Evolutionary conservation across 2,888 invertebrate species (phyloP).

Genomic region (Margaritifera margaritifera): DNA sequence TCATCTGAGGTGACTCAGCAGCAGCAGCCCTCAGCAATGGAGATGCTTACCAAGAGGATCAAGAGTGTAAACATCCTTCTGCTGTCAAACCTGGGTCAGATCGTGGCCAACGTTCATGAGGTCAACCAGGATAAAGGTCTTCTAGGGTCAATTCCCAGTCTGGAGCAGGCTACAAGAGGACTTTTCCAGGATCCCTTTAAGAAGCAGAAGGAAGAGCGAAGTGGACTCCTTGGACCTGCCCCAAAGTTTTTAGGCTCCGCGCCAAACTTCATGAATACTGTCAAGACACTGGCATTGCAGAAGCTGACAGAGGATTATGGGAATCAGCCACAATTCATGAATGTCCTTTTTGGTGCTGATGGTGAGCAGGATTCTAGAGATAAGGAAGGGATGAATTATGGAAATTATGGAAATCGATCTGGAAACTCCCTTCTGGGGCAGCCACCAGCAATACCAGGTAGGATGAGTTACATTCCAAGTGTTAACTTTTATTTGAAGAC

Average conservation of each 20-base stretch:
- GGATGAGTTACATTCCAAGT: too few relatives aligned
- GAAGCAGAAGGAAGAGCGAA: not conserved
- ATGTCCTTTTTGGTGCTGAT: slow-evolving; percentile 24
- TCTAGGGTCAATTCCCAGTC: slow-evolving; percentile 19
- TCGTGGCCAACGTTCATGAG: slow-evolving; percentile 48
- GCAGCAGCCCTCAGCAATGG: slow-evolving; percentile 4
- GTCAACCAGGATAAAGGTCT: slow-evolving; percentile 20
- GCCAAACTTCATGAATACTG: slow-evolving; percentile 39
- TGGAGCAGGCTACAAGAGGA: slow-evolving; percentile 1
- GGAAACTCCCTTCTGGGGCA: too few relatives aligned
- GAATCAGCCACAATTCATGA: slow-evolving; percentile 9
- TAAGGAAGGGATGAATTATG: too few relatives aligned
- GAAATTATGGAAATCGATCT: too few relatives aligned
- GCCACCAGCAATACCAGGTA: too few relatives aligned
- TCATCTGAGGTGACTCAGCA: slow-evolving; percentile 6
- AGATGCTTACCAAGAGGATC: slow-evolving; percentile 30
- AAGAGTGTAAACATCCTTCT: slow-evolving; percentile 50
- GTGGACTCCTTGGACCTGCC: not conserved
- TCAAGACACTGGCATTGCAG: slow-evolving; percentile 38
- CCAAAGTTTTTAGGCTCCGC: slow-evolving; percentile 14
- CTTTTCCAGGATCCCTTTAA: not conserved
- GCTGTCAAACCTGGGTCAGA: slow-evolving; percentile 57
- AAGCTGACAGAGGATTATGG: slow-evolving; percentile 18
- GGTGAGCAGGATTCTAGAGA: too few relatives aligned
- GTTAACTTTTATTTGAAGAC: too few relatives aligned